Evolutionary conservation across 2,797 vertebrate species (phyloP).

Genomic region (Pangasius sanitwongsei): DNA sequence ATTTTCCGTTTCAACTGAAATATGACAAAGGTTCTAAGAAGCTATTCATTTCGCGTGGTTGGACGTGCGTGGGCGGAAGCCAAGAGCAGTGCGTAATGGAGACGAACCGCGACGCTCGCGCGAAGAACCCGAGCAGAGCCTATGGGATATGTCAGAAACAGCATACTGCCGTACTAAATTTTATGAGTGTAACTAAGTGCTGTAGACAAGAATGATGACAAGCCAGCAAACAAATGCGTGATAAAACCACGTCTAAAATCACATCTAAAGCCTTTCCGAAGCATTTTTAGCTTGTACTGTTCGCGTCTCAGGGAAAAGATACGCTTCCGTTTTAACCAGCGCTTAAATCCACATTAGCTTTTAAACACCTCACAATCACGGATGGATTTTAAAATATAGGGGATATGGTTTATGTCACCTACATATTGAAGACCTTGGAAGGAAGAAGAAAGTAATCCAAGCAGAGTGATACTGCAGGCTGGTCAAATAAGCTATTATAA

Average conservation of each 20-base stretch:
- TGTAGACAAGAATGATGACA: background rate
- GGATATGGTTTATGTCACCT: background rate
- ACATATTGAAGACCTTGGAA: background rate
- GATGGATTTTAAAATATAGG: background rate
- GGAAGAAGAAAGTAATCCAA: background rate
- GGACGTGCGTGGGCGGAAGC: background rate
- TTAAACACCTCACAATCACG: background rate
- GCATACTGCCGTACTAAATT: background rate
- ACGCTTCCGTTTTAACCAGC: background rate
- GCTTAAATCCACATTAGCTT: background rate
- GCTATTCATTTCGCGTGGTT: background rate
- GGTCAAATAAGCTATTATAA: background rate
- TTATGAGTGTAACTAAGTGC: background rate
- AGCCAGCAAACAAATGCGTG: background rate
- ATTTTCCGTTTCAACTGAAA: slow-evolving; percentile 11
- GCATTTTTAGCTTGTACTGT: background rate
- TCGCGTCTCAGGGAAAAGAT: background rate
- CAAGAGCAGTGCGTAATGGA: background rate
- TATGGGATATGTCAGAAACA: background rate
- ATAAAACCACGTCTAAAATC: background rate
- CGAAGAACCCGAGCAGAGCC: background rate
- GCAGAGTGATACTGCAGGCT: background rate
- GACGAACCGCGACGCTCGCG: background rate
- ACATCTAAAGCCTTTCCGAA: background rate
- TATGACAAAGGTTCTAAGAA: slow-evolving; percentile 13